Evolutionary conservation across 2,888 invertebrate species (phyloP).

Genomic region (Euplagia quadripunctaria): DNA sequence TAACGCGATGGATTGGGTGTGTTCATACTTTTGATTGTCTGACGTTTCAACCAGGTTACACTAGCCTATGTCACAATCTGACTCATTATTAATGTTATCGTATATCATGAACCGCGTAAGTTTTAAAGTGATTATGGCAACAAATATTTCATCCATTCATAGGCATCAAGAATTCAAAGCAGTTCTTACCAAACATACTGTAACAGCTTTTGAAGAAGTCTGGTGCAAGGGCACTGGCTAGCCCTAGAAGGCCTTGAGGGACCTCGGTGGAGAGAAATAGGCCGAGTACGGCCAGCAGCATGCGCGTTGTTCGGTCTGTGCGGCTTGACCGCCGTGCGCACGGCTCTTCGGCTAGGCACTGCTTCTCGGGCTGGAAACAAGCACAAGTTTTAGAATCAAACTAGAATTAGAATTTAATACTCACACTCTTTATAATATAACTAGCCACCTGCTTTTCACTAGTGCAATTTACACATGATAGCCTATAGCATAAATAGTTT

Average conservation of each 20-base stretch:
- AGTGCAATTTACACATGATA: too few species aligned
- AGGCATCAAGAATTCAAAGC: background rate
- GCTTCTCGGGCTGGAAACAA: conserved; percentile 76
- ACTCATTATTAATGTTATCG: background rate
- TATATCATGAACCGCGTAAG: background rate
- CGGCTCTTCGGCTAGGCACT: conserved; percentile 78
- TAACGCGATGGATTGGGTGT: background rate
- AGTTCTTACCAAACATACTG: conserved; percentile 91
- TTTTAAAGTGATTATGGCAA: background rate
- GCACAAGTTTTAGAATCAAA: background rate
- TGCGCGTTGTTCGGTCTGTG: conserved; percentile 95
- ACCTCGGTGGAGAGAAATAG: conserved; percentile 96
- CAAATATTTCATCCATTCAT: background rate
- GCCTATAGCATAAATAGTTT: too few species aligned
- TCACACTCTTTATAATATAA: background rate
- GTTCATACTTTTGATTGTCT: background rate
- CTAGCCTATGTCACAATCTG: background rate
- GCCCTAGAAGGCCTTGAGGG: conserved; percentile 94
- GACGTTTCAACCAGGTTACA: background rate
- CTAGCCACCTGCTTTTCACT: too few species aligned
- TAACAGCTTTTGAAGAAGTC: conserved; percentile 94
- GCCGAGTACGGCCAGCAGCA: conserved; percentile 95
- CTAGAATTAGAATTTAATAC: background rate
- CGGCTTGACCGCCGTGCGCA: conserved; percentile 76
- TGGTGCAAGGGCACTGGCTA: conserved; percentile 93